Conservation (phyloP, 2,797 vertebrate genomes). For the Pterois miles region DNA sequence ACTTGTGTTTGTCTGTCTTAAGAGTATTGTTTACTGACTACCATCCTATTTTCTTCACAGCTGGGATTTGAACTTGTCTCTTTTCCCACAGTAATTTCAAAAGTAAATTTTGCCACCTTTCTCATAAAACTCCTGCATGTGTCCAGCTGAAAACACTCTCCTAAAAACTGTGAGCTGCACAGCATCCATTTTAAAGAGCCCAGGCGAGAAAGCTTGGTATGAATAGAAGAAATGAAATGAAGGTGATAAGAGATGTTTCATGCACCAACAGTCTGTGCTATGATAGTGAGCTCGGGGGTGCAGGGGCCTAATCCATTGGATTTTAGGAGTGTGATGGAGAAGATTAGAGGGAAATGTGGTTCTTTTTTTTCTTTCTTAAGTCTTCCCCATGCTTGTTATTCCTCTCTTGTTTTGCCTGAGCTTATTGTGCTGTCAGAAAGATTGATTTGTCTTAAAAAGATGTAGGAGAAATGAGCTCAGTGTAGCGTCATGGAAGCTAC, state of each 20-base stretch:
- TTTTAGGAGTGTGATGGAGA: conserved; percentile 74
- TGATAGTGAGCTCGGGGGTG: conserved; percentile 73
- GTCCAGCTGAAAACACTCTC: conserved; percentile 2
- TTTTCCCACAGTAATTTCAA: conserved; percentile 24
- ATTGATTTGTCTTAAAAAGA: conserved; percentile 60
- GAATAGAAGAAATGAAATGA: conserved; percentile 74
- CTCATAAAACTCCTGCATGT: conserved; percentile 14
- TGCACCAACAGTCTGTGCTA: conserved; percentile 60
- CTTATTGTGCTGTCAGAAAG: conserved; percentile 65
- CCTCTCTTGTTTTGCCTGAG: conserved; percentile 46
- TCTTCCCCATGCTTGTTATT: conserved; percentile 65
- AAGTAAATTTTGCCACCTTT: conserved; percentile 21
- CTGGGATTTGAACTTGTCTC: background rate
- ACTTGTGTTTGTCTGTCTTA: conserved; percentile 47
- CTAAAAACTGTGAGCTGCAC: conserved; percentile 1
- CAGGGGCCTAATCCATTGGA: conserved; percentile 72
- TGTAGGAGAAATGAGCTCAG: conserved; percentile 11
- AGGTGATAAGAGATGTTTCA: conserved; percentile 78
- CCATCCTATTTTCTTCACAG: background rate
- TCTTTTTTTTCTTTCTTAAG: conserved; percentile 40
- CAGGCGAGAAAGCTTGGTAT: conserved; percentile 45
- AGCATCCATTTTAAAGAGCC: conserved; percentile 46
- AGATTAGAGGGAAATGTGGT: conserved; percentile 75
- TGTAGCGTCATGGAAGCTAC: background rate
- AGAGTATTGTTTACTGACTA: conserved; percentile 35